These are phyloP conservation scores for Hydrotaea diabolus DNA, from an alignment of 2,888 invertebrate species.

Conservation along the genomic window DNA sequence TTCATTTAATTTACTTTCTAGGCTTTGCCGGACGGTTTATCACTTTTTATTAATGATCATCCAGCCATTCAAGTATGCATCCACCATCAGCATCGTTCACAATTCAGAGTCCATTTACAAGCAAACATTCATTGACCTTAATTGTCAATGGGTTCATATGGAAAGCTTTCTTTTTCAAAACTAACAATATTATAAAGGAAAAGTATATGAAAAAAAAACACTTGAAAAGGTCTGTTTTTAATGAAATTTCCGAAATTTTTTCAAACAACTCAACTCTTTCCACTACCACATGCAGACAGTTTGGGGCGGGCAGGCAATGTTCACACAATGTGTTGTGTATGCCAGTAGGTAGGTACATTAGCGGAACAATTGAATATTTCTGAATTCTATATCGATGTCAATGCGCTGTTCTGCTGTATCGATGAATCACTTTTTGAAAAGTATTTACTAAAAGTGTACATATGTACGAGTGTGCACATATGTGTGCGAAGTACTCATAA, in stretches of 20 bases:
- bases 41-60: constrained; percentile 33
- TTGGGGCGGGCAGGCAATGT: not conserved
- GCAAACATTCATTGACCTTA: constrained; percentile 27
- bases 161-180: constrained; percentile 12
- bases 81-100: constrained; percentile 3
- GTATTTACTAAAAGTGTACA: not conserved
- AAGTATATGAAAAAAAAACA: not conserved
- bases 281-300: not conserved
- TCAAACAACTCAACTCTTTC: not conserved
- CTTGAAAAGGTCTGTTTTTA: constrained; percentile 19
- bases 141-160: constrained; percentile 10
- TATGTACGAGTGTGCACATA: not conserved
- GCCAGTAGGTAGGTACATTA: not conserved
- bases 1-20: constrained; percentile 24
- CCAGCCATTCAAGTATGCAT: not conserved
- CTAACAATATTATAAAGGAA: not conserved
- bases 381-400: constrained; percentile 20
- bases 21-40: constrained; percentile 11
- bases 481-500: not conserved
- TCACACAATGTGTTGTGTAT: not conserved
- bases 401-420: not conserved
- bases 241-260: not conserved
- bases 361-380: not conserved
- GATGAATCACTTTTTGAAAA: constrained; percentile 12
- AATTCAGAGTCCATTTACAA: constrained; percentile 20